phyloP scores from a whole-genome alignment of 2,113 vertebrate genomes.

The Tylochromis polylepis region DNA sequence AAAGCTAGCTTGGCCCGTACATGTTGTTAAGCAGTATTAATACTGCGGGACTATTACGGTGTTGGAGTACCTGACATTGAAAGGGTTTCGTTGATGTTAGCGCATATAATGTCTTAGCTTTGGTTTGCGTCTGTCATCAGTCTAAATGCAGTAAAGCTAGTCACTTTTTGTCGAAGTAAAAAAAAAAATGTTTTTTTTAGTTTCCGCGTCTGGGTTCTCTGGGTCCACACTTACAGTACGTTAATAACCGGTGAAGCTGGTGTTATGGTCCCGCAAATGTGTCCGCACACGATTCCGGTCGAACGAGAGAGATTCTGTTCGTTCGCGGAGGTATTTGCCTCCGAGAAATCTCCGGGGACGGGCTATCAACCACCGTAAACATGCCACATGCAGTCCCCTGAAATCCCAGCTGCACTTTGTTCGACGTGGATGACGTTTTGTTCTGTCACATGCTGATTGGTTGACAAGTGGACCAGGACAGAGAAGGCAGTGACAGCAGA shows the following conservation, averaged over 20 bases:
- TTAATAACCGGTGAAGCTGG: neutral
- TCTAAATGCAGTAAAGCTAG: neutral
- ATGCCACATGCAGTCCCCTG: too few species aligned
- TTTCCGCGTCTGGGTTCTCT: fast-evolving
- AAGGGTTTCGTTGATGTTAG: neutral
- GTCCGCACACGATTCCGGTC: too few species aligned
- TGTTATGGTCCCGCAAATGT: neutral
- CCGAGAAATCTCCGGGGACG: too few species aligned
- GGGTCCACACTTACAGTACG: neutral
- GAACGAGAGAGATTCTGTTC: too few species aligned
- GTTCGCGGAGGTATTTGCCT: too few species aligned
- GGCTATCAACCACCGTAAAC: too few species aligned
- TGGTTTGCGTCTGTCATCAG: neutral
- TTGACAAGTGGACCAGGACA: too few species aligned
- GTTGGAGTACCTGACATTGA: neutral
- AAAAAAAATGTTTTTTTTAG: neutral
- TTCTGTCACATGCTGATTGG: too few species aligned
- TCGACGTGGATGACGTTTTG: too few species aligned
- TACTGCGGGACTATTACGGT: neutral
- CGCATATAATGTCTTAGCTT: fast-evolving
- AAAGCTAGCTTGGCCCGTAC: neutral
- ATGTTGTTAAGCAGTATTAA: neutral
- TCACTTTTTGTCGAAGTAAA: neutral
- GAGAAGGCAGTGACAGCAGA: too few species aligned
- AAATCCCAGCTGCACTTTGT: too few species aligned